Percentiles rank a stretch among this genome's conserved stretches.
phyloP scores from a whole-genome alignment of 2,888 invertebrate species.

The Acleris literana region DNA sequence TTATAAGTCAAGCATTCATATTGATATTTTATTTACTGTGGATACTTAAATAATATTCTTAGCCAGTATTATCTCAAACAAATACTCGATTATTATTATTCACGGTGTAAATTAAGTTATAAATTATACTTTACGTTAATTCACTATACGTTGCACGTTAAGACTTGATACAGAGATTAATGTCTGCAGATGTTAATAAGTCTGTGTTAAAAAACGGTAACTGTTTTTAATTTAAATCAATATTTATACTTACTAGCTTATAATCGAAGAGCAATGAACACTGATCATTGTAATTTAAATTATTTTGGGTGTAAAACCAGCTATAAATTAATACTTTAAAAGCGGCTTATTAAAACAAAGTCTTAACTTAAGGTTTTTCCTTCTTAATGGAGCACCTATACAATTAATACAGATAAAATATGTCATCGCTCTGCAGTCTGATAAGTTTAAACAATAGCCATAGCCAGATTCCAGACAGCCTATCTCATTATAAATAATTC shows the following conservation, averaged over 20 bases:
- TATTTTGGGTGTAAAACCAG: no score
- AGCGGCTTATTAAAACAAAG: no score
- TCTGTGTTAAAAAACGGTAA: no score
- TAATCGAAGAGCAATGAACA: no score
- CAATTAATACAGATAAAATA: constrained; percentile 26
- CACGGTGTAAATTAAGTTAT: constrained; percentile 23
- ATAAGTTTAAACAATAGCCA: constrained; percentile 59
- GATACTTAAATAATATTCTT: constrained; percentile 20
- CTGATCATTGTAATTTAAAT: no score
- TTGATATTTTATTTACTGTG: constrained; percentile 35
- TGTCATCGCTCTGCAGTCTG: constrained; percentile 38
- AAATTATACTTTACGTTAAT: constrained; percentile 14
- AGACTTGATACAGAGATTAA: constrained; percentile 4
- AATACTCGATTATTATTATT: constrained; percentile 13
- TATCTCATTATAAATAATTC: constrained; percentile 66
- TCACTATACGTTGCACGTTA: not conserved
- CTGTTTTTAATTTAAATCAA: no score
- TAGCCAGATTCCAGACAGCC: constrained; percentile 50
- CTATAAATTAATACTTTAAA: no score
- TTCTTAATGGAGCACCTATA: not conserved
- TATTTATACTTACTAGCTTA: no score
- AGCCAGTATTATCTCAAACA: constrained; percentile 16
- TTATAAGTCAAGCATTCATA: constrained; percentile 36
- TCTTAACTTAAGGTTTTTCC: no score
- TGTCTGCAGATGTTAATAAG: not conserved